Conservation (phyloP, 2,113 vertebrate species). For the Rhinolophus sinicus region DNA sequence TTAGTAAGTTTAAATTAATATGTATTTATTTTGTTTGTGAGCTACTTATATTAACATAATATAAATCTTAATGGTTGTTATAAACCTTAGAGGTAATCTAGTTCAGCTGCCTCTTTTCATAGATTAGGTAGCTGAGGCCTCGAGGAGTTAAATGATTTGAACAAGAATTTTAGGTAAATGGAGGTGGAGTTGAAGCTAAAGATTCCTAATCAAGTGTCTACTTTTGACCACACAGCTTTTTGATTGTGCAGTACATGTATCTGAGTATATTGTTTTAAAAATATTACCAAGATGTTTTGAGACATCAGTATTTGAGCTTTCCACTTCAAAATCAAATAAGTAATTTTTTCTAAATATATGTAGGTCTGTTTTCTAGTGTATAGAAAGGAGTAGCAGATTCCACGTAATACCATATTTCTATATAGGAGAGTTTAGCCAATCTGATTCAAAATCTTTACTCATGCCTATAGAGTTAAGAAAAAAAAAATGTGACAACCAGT, state of each 20-base stretch:
- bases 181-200: background rate
- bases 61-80: conserved; percentile 25
- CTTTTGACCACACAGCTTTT: background rate
- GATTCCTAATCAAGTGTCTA: conserved; percentile 11
- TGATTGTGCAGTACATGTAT: background rate
- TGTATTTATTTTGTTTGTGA: conserved; percentile 35
- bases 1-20: conserved; percentile 26
- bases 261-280: conserved; percentile 16
- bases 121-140: conserved; percentile 8
- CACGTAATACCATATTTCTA: background rate
- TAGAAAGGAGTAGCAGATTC: background rate
- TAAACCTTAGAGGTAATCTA: conserved; percentile 4
- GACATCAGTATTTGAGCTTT: conserved; percentile 13
- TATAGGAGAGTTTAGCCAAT: background rate
- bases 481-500: background rate
- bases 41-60: background rate
- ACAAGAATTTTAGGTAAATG: conserved; percentile 7
- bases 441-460: conserved; percentile 17
- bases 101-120: background rate
- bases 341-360: background rate
- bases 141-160: background rate
- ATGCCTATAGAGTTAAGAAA: background rate
- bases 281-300: conserved; percentile 43
- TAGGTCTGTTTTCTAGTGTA: background rate
- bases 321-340: conserved; percentile 39